A percentile compares a stretch with the other conserved stretches of the same genome.
Evolutionary conservation across 2,113 vertebrate species (phyloP).

Genomic region (Plecturocebus donacophilus): DNA sequence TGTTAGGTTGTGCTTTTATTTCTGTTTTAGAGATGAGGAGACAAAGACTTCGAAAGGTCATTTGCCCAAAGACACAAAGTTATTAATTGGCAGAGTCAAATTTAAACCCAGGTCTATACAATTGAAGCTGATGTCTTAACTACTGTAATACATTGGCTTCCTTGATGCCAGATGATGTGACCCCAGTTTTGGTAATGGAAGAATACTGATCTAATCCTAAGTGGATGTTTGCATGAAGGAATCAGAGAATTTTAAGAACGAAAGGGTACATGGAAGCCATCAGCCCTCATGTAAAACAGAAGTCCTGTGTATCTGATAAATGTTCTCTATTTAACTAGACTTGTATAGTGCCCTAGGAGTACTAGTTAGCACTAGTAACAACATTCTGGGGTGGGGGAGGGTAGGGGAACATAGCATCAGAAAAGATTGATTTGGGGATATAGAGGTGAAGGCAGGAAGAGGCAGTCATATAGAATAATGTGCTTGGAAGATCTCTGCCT

Average conservation of each 20-base stretch:
- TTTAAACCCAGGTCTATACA: background rate
- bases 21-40: background rate
- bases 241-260: background rate
- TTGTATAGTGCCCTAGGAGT: background rate
- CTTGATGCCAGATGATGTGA: background rate
- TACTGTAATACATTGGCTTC: background rate
- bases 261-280: background rate
- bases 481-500: conserved; percentile 3
- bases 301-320: background rate
- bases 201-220: background rate
- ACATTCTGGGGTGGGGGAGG: background rate
- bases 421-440: background rate
- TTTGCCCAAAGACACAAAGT: background rate
- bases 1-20: background rate
- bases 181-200: background rate
- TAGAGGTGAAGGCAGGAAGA: background rate
- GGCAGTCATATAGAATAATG: background rate
- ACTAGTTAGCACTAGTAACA: background rate
- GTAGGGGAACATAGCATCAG: background rate
- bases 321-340: background rate
- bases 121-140: background rate
- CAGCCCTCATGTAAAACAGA: background rate
- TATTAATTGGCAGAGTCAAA: background rate
- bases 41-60: background rate
- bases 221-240: background rate